A percentile compares a stretch with the other conserved stretches of the same genome.
Evolutionary conservation across 2,888 invertebrate genomes (phyloP).

Genomic region (Agrotis clavis): DNA sequence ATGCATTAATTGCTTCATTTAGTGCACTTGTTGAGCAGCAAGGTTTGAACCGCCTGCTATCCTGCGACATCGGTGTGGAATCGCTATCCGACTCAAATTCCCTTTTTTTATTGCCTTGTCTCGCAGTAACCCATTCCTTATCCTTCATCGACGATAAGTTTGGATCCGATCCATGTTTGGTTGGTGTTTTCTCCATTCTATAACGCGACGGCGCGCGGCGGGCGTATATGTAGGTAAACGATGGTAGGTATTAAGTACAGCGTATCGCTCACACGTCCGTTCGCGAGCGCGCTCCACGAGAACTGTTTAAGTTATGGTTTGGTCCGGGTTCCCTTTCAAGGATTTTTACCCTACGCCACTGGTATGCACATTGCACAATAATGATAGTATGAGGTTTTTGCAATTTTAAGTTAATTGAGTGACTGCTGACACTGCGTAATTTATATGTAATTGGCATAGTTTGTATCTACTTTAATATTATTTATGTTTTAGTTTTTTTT

Average conservation of each 20-base stretch:
- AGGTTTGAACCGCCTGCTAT: not conserved
- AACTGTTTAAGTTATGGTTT: too few species aligned
- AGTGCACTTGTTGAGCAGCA: not conserved
- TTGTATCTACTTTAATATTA: too few species aligned
- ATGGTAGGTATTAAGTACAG: not conserved
- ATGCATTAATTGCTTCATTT: not conserved
- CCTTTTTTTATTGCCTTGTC: not conserved
- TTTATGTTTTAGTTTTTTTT: too few species aligned
- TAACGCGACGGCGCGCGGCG: not conserved
- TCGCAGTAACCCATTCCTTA: not conserved
- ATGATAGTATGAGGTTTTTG: too few species aligned
- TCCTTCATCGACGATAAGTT: not conserved
- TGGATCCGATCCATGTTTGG: not conserved
- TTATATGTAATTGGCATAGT: too few species aligned
- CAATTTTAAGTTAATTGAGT: too few species aligned
- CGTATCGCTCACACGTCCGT: not conserved
- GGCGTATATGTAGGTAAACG: not conserved
- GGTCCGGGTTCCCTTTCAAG: too few species aligned
- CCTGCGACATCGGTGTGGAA: not conserved
- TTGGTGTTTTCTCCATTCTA: not conserved
- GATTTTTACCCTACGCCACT: too few species aligned
- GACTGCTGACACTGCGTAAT: too few species aligned
- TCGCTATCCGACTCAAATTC: not conserved
- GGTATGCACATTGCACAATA: too few species aligned
- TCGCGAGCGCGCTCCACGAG: conserved; percentile 2